Evolutionary conservation across 2,888 invertebrate genomes (phyloP), one percentile per base, ranked within the genome.

Genomic region (Dynastes grantii): DNA sequence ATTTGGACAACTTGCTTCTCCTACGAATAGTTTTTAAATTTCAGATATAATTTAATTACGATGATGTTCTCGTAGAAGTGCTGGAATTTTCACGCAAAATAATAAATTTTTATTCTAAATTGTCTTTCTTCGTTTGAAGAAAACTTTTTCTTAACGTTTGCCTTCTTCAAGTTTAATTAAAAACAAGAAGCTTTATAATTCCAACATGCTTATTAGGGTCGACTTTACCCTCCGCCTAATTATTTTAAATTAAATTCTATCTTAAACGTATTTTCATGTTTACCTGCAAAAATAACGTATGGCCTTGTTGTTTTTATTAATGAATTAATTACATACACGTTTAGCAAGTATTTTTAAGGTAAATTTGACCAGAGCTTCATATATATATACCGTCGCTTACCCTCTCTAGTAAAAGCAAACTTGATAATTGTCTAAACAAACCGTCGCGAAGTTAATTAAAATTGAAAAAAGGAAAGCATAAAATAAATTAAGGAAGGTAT

Each of bases 191-290:
- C 73, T 75, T 75, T 61, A 75, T 61, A 61, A 61, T 75, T 75
- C 73, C 58, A 22, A 45, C 73, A 45, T 45, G 61, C 22, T 61
- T 75, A 75, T 75, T 75, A 61, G 45, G 49, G 27, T 11, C 45
- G 73, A 40, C 73, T 75, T 49, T 45, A 61, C 61, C 58, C 45
- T 45, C 61, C 49, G 13, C 73, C 13, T 61, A 75, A 75, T 75
- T 75, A 75, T 61, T 75, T 75, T 58, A 61, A 75, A 61, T 75
- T 75, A 75, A 75, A 75, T 75, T 61, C 51, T 75, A 75, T 27
- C 58, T 61, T 75, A 61, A 75, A 75, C 32, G 61, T 61, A 63
- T 45, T 61, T 61, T 49, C 61, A 9, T 75, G 63, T 75, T 27
- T 61, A 40, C 73, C 45, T 40, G 68, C 11, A 27, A 29, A 45